These are phyloP conservation scores for rabbit (Oryctolagus cuniculus) DNA, from an alignment of 2,113 vertebrate species.

Conservation along the genomic window DNA sequence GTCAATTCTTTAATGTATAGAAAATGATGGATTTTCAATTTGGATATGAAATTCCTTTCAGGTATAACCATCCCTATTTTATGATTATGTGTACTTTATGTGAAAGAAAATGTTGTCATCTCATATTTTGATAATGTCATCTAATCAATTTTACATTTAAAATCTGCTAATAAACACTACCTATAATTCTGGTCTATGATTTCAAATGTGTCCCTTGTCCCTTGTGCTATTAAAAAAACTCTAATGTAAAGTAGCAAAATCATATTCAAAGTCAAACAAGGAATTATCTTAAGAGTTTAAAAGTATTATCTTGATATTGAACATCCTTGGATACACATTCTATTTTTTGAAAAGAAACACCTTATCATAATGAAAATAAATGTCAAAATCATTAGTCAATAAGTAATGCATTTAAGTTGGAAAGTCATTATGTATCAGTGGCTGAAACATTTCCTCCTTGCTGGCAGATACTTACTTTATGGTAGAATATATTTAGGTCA, in stretches of 20 bases:
- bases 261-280: conserved; percentile 21
- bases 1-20: conserved; percentile 28
- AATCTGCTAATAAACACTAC: conserved; percentile 67
- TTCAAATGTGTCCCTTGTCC: conserved; percentile 59
- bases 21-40: conserved; percentile 43
- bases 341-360: conserved; percentile 57
- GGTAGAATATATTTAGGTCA: conserved; percentile 48
- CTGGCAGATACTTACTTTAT: conserved; percentile 35
- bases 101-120: conserved; percentile 4
- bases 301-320: conserved; percentile 59
- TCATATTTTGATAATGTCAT: conserved; percentile 43
- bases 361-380: conserved; percentile 65
- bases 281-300: conserved; percentile 56
- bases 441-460: conserved; percentile 47
- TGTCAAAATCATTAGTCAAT: conserved; percentile 60
- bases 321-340: background rate
- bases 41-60: conserved; percentile 4
- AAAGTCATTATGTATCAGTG: conserved; percentile 53
- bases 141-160: conserved; percentile 78
- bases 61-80: background rate
- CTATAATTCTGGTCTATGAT: background rate
- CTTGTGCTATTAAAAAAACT: conserved; percentile 48
- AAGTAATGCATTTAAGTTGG: conserved; percentile 41
- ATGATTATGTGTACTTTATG: background rate
- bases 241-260: background rate